Evolutionary conservation across 2,113 vertebrate genomes (phyloP), one percentile per base, ranked within the genome.

Genomic region (Heloderma charlesbogerti): DNA sequence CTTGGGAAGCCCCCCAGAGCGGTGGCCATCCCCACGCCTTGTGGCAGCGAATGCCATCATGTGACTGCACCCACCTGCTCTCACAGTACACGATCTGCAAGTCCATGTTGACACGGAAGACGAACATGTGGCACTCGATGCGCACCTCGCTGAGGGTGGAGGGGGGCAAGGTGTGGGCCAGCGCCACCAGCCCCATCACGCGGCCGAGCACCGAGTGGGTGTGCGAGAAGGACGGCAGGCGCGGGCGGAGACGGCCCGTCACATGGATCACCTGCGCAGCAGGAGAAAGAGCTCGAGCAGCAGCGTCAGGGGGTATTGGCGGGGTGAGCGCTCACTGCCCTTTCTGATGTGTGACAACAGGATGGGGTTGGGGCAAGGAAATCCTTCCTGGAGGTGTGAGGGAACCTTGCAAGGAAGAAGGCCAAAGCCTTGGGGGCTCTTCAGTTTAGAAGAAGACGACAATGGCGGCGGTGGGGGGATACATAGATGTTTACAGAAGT

Each of bases 21-120:
- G 48, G 3, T 51, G 48, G 3, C 48, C 48, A 51, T 51, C 48
- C 3, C 48, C 8, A 51, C 48, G 8, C 8, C 48, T 51, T 51
- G 48, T 8, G 8, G 48, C 48, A 51, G 48, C 8, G 48, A 51
- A 8, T 51, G 3, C 48, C 48, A 3, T 8, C 3, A 8, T 51
- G 3, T 3, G 4, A 51, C 72, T 0, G 2, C 0, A 63, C 88
- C 87, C 95, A 99, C 98, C 98, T 98, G 98, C 98, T 99, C 96
- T 99, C 98, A 92, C 98, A 99, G 89, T 98, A 98, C 71, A 98
- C 98, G 96, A 99, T 98, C 96, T 98, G 98, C 63, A 99, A 97
- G 89, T 98, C 98, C 97, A 99, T 98, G 97, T 98, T 98, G 94
- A 99, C 98, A n/a, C 98, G 97, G 94, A 98, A 98, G 87, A 99